Conservation (phyloP, 1,140 invertebrate species). For the Dryas iulia region DNA sequence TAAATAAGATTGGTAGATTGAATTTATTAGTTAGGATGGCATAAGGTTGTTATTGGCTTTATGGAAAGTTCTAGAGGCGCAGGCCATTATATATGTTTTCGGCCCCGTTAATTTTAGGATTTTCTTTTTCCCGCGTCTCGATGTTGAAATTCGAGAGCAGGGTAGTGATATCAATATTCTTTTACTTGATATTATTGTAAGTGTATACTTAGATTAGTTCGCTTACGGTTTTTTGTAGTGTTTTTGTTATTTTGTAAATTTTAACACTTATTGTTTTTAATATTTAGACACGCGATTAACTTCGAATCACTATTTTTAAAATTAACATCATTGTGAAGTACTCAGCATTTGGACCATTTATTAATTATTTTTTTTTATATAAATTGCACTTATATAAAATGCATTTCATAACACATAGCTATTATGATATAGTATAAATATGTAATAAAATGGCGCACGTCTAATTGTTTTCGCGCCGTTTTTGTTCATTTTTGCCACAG, state of each 20-base stretch:
- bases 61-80: conserved; percentile 45
- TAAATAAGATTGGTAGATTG: conserved; percentile 49
- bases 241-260: conserved; percentile 78
- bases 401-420: conserved; percentile 36
- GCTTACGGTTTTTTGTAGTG: conserved; percentile 71
- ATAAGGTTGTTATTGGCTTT: conserved; percentile 42
- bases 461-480: conserved; percentile 30
- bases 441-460: conserved; percentile 25
- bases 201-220: conserved; percentile 66
- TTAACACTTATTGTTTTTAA: conserved; percentile 68
- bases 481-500: conserved; percentile 8
- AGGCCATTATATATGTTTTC: conserved; percentile 78
- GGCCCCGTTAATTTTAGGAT: conserved; percentile 66
- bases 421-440: conserved; percentile 28
- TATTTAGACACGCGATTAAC: conserved; percentile 68
- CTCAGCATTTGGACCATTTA: conserved; percentile 53
- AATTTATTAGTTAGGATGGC: conserved; percentile 52
- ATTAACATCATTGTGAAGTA: conserved; percentile 46
- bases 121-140: conserved; percentile 54
- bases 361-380: conserved; percentile 39
- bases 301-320: conserved; percentile 50
- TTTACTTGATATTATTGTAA: conserved; percentile 73
- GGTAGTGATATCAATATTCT: conserved; percentile 66
- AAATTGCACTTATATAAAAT: conserved; percentile 39
- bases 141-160: conserved; percentile 34